Evolutionary conservation across 2,113 vertebrate species (phyloP).

Genomic region (Myrmecobius fasciatus): DNA sequence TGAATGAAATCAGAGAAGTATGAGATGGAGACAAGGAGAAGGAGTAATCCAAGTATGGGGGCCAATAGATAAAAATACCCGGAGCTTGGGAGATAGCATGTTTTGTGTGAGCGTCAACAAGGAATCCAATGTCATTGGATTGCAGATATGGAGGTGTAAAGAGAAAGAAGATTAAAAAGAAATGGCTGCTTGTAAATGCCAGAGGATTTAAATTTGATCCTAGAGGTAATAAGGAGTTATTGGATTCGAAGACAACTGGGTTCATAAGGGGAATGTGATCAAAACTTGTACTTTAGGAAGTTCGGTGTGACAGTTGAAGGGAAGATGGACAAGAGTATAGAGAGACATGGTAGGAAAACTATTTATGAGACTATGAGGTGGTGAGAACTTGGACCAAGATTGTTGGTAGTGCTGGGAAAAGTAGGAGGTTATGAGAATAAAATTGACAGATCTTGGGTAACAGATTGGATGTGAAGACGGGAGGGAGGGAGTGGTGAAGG

Average conservation of each 20-base stretch:
- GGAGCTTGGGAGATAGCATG: too few relatives aligned
- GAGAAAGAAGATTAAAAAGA: too few relatives aligned
- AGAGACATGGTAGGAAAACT: background rate
- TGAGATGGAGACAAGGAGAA: too few relatives aligned
- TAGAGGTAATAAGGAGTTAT: background rate
- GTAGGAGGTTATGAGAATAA: background rate
- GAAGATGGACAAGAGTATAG: background rate
- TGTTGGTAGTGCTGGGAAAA: background rate
- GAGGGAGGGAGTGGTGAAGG: too few relatives aligned
- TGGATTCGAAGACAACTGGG: background rate
- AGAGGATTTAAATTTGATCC: too few relatives aligned
- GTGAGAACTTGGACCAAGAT: background rate
- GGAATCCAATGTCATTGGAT: too few relatives aligned
- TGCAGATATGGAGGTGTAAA: too few relatives aligned
- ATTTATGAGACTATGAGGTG: background rate
- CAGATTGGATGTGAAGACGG: background rate
- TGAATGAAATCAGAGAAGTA: too few relatives aligned
- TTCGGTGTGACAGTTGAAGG: background rate
- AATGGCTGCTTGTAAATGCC: too few relatives aligned
- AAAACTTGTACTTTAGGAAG: background rate
- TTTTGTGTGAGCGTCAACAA: too few relatives aligned
- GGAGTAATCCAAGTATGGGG: too few relatives aligned
- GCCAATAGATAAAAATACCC: too few relatives aligned
- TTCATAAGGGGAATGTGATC: background rate
- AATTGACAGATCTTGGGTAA: background rate